These are phyloP conservation scores for Drosophila rufa DNA, from an alignment of 1,140 invertebrate genomes.

Conservation along the genomic window DNA sequence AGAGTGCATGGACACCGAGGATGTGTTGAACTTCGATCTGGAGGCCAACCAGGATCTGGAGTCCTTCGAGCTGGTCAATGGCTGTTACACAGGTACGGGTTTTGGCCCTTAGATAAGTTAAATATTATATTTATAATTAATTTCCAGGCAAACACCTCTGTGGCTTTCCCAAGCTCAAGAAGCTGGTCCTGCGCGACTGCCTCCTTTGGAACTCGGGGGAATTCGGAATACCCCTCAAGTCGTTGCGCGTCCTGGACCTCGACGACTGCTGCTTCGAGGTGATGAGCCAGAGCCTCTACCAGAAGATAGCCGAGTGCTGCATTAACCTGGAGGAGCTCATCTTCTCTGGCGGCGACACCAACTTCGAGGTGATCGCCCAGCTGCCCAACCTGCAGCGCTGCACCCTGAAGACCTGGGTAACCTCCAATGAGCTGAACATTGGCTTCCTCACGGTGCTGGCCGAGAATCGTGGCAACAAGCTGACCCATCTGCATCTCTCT, in stretches of 20 bases:
- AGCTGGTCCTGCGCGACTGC: conserved; percentile 63
- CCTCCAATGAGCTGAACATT: conserved; percentile 66
- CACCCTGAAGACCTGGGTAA: conserved; percentile 66
- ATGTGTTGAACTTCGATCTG: conserved; percentile 59
- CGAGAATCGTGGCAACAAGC: conserved; percentile 46
- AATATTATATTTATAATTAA: background rate
- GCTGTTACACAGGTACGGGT: conserved; percentile 64
- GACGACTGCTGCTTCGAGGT: conserved; percentile 77
- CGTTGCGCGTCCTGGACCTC: conserved; percentile 36
- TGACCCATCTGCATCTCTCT: conserved; percentile 49
- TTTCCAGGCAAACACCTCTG: conserved; percentile 62
- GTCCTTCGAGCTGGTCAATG: conserved; percentile 62
- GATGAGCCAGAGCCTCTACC: conserved; percentile 66
- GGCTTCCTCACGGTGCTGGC: conserved; percentile 52
- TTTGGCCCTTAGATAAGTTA: background rate
- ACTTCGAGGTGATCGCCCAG: conserved; percentile 66
- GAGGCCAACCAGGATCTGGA: conserved; percentile 53
- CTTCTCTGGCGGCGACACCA: conserved; percentile 66
- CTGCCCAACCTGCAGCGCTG: conserved; percentile 64
- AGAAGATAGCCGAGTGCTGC: conserved; percentile 67
- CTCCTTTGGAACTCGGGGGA: conserved; percentile 68
- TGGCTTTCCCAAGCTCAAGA: conserved; percentile 55
- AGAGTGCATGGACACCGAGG: conserved; percentile 67
- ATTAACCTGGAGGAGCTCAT: conserved; percentile 54
- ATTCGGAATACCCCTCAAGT: conserved; percentile 58